A percentile compares a stretch with the other conserved stretches of the same genome.
Evolutionary conservation across 2,797 vertebrate genomes (phyloP).

Genomic region (Enteromius thamalakanensis): DNA sequence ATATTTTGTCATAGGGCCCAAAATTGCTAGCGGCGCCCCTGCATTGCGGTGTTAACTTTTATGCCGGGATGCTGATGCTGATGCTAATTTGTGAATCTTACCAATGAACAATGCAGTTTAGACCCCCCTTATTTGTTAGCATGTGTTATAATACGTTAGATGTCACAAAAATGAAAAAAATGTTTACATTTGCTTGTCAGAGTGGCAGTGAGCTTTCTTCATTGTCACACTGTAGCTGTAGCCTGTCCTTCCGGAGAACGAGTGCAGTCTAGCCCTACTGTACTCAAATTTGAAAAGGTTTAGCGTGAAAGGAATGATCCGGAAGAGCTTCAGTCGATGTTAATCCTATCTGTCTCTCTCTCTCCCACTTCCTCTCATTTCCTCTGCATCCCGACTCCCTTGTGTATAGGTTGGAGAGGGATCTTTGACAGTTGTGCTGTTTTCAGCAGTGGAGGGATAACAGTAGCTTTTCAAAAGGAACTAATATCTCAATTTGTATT

Average conservation of each 20-base stretch:
- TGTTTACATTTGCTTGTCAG: neutral
- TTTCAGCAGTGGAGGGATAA: constrained; percentile 51
- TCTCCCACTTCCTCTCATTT: constrained; percentile 17
- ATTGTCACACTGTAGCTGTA: neutral
- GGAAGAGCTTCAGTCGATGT: constrained; percentile 43
- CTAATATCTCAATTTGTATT: constrained; percentile 48
- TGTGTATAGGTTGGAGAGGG: constrained; percentile 34
- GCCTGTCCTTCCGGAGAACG: neutral
- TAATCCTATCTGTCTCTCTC: constrained; percentile 40
- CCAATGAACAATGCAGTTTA: neutral
- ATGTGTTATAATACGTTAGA: neutral
- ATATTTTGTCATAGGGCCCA: too few species aligned
- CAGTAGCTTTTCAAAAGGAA: constrained; percentile 26
- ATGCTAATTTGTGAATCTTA: neutral
- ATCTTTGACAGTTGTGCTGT: constrained; percentile 48
- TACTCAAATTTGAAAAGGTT: constrained; percentile 25
- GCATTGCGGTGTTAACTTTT: neutral
- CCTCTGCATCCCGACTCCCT: constrained; percentile 30
- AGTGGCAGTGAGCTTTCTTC: neutral
- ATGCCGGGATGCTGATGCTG: too few species aligned
- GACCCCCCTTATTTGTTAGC: neutral
- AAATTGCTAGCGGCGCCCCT: too few species aligned
- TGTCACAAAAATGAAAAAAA: neutral
- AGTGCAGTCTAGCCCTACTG: neutral
- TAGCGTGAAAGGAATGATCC: constrained; percentile 35